phyloP scores from a whole-genome alignment of 2,797 vertebrate species.

The Enteromius paludinosus region DNA sequence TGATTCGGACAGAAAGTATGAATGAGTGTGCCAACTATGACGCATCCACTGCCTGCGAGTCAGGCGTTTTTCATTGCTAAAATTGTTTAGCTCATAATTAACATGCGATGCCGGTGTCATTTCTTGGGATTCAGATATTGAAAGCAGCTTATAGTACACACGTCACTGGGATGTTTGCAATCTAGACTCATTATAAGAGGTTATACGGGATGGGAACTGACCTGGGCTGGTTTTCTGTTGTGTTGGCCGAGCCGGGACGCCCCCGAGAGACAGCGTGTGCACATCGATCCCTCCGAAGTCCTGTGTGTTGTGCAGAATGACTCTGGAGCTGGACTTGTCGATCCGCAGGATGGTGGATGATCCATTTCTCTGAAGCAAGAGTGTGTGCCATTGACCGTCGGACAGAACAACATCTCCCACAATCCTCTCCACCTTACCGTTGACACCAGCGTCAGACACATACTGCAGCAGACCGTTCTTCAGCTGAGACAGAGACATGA shows the following conservation, averaged over 20 bases:
- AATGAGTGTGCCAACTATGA: neutral
- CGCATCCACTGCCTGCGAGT: neutral
- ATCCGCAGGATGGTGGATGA: constrained; percentile 83
- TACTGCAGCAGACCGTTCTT: constrained; percentile 94
- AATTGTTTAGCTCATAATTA: neutral
- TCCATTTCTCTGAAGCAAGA: constrained; percentile 85
- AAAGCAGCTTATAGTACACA: neutral
- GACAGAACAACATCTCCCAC: constrained; percentile 84
- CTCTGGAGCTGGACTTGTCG: constrained; percentile 77
- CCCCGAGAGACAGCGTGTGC: constrained; percentile 91
- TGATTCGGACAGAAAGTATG: constrained; percentile 8
- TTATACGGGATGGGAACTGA: constrained; percentile 62
- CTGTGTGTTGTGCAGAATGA: constrained; percentile 87
- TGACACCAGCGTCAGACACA: constrained; percentile 88
- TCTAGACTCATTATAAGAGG: neutral
- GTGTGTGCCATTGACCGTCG: constrained; percentile 92
- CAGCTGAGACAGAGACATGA: constrained; percentile 74
- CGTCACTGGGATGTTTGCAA: neutral
- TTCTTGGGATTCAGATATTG: neutral
- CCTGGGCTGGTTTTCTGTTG: constrained; percentile 85
- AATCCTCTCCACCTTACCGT: constrained; percentile 92
- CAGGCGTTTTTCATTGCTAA: neutral
- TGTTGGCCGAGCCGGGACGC: constrained; percentile 82
- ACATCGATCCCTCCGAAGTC: constrained; percentile 92
- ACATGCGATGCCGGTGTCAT: neutral